A percentile compares a stretch with the other conserved stretches of the same genome.
phyloP scores from a whole-genome alignment of 2,113 vertebrate species.

The Hippocampus guttulatus region DNA sequence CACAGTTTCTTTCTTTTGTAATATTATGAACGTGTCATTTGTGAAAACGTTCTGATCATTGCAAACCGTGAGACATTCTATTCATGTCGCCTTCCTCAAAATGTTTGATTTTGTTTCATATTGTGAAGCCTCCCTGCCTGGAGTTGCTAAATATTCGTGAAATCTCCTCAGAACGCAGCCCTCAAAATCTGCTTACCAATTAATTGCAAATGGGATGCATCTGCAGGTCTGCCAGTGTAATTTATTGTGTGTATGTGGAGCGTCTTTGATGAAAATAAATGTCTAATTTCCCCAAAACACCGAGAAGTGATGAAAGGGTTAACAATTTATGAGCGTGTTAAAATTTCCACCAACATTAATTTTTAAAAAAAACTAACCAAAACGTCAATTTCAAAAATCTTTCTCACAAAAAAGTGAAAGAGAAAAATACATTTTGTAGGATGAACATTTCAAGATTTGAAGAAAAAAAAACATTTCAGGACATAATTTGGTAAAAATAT shows the following conservation, averaged over 20 bases:
- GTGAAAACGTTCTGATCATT: not conserved
- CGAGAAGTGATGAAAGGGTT: not conserved
- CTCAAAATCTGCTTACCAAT: conserved; percentile 59
- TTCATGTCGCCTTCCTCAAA: not conserved
- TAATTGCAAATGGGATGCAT: conserved; percentile 62
- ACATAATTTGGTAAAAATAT: no score
- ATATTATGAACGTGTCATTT: not conserved
- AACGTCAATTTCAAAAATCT: no score
- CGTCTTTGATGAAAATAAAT: conserved; percentile 73
- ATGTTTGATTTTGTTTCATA: not conserved
- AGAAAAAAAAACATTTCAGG: no score
- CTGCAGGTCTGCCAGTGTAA: conserved; percentile 68
- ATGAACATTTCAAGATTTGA: no score
- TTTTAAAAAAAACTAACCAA: no score
- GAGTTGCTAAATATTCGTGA: not conserved
- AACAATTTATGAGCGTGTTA: no score
- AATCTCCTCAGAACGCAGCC: not conserved
- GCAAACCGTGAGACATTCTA: not conserved
- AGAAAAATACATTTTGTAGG: no score
- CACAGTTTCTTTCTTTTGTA: not conserved
- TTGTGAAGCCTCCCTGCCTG: not conserved
- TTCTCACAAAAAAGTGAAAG: no score
- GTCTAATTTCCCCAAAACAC: conserved; percentile 62
- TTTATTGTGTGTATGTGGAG: conserved; percentile 74
- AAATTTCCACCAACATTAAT: no score